phyloP scores from a whole-genome alignment of 1,140 invertebrate genomes.

The Teleogryllus occipitalis region DNA sequence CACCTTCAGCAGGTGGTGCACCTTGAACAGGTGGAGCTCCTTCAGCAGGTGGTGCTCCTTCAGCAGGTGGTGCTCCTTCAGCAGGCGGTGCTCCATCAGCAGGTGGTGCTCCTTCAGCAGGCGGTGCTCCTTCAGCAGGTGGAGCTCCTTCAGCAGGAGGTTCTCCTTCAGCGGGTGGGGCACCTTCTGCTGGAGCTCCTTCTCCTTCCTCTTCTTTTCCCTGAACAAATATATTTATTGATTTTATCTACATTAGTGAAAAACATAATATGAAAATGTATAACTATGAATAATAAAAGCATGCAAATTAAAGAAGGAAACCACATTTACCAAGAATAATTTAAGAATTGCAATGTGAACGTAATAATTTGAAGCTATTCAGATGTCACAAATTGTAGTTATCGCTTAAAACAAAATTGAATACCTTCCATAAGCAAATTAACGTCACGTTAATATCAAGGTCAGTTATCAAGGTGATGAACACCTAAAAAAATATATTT shows the following conservation, averaged over 20 bases:
- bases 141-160: conserved; percentile 22
- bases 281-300: neutral
- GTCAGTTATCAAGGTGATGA: too few species aligned
- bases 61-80: neutral
- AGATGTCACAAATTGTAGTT: too few species aligned
- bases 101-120: neutral
- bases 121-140: conserved; percentile 32
- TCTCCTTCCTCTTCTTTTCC: conserved; percentile 21
- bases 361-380: too few species aligned
- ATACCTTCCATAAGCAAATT: too few species aligned
- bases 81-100: too few species aligned
- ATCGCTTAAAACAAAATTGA: too few species aligned
- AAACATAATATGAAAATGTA: neutral
- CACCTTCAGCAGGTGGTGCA: neutral
- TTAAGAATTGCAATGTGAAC: too few species aligned
- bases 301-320: too few species aligned
- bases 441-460: too few species aligned
- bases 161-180: conserved; percentile 33
- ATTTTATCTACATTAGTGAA: neutral
- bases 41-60: conserved; percentile 19
- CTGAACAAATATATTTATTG: neutral
- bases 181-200: conserved; percentile 36
- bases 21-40: conserved; percentile 25
- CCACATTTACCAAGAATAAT: too few species aligned
- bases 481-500: too few species aligned